A percentile compares a stretch with the other conserved stretches of the same genome.
These are phyloP conservation scores for Aphelenchoides avenae DNA, from an alignment of 1,140 invertebrate species.

Conservation along the genomic window DNA sequence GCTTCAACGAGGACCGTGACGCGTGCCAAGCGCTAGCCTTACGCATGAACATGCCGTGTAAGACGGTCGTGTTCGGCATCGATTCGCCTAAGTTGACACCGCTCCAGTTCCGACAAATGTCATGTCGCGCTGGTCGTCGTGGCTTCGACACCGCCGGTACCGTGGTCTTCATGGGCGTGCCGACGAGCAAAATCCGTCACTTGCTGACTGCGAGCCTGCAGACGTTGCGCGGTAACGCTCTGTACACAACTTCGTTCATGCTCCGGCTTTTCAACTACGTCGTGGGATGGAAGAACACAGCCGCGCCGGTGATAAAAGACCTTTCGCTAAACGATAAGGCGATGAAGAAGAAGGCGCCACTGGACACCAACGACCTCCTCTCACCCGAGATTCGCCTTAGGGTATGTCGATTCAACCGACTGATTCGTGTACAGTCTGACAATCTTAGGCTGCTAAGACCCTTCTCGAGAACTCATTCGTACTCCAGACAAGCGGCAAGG, in stretches of 20 bases:
- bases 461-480: constrained; percentile 47
- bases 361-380: constrained; percentile 31
- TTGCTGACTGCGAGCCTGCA: constrained; percentile 55
- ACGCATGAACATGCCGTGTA: constrained; percentile 59
- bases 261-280: constrained; percentile 51
- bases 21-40: constrained; percentile 52
- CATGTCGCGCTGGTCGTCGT: constrained; percentile 57
- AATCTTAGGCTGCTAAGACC: constrained; percentile 46
- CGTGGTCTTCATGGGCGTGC: constrained; percentile 57
- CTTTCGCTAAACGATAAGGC: constrained; percentile 13
- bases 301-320: too few species aligned
- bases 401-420: constrained; percentile 13
- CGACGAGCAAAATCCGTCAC: constrained; percentile 59
- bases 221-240: constrained; percentile 56
- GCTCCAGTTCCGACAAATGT: constrained; percentile 58
- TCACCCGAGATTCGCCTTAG: too few species aligned
- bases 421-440: too few species aligned
- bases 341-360: constrained; percentile 24
- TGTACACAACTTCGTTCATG: constrained; percentile 53
- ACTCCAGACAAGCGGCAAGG: too few species aligned
- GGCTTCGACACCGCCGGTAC: constrained; percentile 58
- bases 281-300: constrained; percentile 33
- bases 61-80: constrained; percentile 58
- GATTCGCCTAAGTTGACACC: constrained; percentile 53
- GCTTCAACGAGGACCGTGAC: constrained; percentile 57